These are phyloP conservation scores for Cololabis saira DNA, from an alignment of 2,113 vertebrate genomes.

Conservation along the genomic window DNA sequence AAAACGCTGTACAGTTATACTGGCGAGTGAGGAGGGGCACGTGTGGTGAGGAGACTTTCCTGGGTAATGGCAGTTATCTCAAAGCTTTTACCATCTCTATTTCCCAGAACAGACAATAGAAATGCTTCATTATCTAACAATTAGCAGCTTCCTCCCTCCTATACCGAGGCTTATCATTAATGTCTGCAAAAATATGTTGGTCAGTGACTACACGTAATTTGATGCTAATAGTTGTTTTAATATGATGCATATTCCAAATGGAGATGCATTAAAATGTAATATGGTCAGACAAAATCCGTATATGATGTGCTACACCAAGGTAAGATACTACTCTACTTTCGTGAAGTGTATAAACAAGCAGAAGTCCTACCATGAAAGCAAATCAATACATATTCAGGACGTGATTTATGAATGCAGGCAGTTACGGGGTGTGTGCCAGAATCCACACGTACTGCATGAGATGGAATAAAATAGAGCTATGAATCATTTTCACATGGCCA, in stretches of 20 bases:
- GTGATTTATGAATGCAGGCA: constrained; percentile 64
- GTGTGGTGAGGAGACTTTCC: constrained; percentile 45
- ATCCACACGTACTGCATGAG: constrained; percentile 46
- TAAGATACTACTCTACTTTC: constrained; percentile 18
- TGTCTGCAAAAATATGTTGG: constrained; percentile 43
- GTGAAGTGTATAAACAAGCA: constrained; percentile 33
- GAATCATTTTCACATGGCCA: constrained; percentile 67
- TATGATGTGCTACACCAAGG: background rate
- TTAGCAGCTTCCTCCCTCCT: constrained; percentile 52
- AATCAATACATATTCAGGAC: constrained; percentile 60
- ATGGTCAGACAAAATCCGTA: background rate
- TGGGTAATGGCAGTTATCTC: constrained; percentile 46
- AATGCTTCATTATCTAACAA: constrained; percentile 57
- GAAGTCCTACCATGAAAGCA: constrained; percentile 41
- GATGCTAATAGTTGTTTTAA: constrained; percentile 28
- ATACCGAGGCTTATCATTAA: constrained; percentile 55
- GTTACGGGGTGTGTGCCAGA: constrained; percentile 45
- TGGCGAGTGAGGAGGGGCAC: constrained; percentile 7
- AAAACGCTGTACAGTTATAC: constrained; percentile 9
- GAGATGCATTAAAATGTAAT: background rate
- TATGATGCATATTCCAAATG: background rate
- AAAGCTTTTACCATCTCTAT: constrained; percentile 64
- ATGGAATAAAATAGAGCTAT: constrained; percentile 56
- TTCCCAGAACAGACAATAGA: constrained; percentile 63
- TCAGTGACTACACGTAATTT: constrained; percentile 4